A percentile compares a stretch with the other conserved stretches of the same genome.
These are phyloP conservation scores for Eleginops maclovinus DNA, from an alignment of 2,113 vertebrate species.

Conservation along the genomic window DNA sequence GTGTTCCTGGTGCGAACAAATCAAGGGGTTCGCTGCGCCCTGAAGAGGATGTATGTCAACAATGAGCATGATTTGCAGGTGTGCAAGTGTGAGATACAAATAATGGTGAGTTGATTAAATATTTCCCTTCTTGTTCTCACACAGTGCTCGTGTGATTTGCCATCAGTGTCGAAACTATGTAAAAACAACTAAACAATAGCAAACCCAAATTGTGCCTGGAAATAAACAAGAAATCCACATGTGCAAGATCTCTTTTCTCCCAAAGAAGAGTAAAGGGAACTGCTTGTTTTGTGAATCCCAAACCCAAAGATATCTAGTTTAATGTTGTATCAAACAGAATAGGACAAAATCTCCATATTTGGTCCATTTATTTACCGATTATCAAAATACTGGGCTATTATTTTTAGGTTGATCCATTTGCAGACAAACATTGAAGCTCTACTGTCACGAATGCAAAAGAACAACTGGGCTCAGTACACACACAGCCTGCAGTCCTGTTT, in stretches of 20 bases:
- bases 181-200: background rate
- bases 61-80: constrained; percentile 97
- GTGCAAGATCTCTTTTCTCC: background rate
- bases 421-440: too few species aligned
- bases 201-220: background rate
- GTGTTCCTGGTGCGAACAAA: constrained; percentile 96
- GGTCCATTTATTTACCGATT: too few species aligned
- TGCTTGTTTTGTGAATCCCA: too few species aligned
- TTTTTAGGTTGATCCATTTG: too few species aligned
- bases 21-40: constrained; percentile 94
- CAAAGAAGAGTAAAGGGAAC: background rate
- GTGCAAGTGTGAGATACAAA: constrained; percentile 97
- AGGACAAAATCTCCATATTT: too few species aligned
- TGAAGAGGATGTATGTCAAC: constrained; percentile 99
- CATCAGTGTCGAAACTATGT: background rate
- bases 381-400: too few species aligned
- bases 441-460: background rate
- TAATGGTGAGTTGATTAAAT: constrained; percentile 90
- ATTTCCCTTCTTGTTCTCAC: constrained; percentile 4
- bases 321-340: too few species aligned
- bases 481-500: background rate
- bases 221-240: background rate
- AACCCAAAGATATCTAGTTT: too few species aligned
- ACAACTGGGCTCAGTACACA: background rate
- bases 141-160: background rate